Evolutionary conservation across 2,888 invertebrate species (phyloP).

Genomic region (Limnephilus auricula): DNA sequence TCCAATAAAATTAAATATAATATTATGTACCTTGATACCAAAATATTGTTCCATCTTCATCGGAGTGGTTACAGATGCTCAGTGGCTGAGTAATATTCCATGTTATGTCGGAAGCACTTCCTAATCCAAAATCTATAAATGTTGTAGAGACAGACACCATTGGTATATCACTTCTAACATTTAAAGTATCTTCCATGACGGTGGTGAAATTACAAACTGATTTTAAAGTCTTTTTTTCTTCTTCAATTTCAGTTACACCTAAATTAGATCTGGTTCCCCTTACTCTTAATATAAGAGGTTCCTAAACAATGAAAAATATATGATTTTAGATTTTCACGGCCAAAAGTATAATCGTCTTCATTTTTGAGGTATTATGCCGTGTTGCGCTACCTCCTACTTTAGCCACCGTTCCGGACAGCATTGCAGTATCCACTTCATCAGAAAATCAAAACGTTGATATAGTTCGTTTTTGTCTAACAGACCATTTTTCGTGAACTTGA

Average conservation of each 20-base stretch:
- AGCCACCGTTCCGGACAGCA: too few species aligned
- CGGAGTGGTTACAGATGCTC: conserved; percentile 74
- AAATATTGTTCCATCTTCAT: conserved; percentile 73
- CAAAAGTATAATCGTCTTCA: too few species aligned
- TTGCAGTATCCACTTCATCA: too few species aligned
- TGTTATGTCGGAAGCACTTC: conserved; percentile 71
- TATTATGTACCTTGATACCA: conserved; percentile 73
- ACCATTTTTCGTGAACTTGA: too few species aligned
- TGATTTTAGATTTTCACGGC: too few species aligned
- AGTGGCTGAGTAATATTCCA: conserved; percentile 75
- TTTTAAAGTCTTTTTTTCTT: conserved; percentile 70
- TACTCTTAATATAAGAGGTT: conserved; percentile 38
- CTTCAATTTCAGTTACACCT: neutral
- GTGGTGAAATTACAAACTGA: conserved; percentile 71
- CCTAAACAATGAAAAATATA: conserved; percentile 16
- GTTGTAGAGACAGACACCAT: conserved; percentile 74
- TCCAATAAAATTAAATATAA: neutral
- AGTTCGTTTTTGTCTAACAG: too few species aligned
- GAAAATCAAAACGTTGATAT: too few species aligned
- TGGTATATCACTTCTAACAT: conserved; percentile 72
- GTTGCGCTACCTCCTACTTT: too few species aligned
- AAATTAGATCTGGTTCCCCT: conserved; percentile 35
- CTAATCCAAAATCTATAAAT: conserved; percentile 74
- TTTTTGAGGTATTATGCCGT: too few species aligned
- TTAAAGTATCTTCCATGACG: conserved; percentile 75